phyloP scores from a whole-genome alignment of 1,140 invertebrate species.

The Drosophila willistoni region DNA sequence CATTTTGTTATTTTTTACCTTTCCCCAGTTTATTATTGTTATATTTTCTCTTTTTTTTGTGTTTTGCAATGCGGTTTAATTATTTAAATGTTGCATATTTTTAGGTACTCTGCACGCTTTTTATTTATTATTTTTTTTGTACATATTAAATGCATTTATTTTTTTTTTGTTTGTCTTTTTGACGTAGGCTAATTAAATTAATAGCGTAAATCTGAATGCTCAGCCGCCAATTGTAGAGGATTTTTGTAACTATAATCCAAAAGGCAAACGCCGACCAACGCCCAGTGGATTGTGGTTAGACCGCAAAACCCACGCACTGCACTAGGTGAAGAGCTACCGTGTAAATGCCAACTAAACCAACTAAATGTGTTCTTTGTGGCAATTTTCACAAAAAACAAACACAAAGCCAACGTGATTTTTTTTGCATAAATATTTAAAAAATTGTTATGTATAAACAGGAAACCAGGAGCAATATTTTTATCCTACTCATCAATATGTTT shows the following conservation, averaged over 20 bases:
- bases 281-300: slow-evolving; percentile 58
- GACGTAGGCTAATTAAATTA: slow-evolving; percentile 68
- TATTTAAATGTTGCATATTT: slow-evolving; percentile 72
- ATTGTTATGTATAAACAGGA: background rate
- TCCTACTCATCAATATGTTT: background rate
- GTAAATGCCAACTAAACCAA: background rate
- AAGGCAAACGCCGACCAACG: slow-evolving; percentile 13
- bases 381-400: background rate
- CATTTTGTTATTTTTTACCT: slow-evolving; percentile 13
- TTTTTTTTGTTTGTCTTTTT: slow-evolving; percentile 31
- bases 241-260: slow-evolving; percentile 13
- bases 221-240: slow-evolving; percentile 12
- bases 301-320: slow-evolving; percentile 43
- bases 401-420: background rate
- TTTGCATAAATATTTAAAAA: background rate
- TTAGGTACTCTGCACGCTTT: slow-evolving; percentile 36
- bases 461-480: background rate
- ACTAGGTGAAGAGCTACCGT: background rate
- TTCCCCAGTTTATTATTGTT: background rate
- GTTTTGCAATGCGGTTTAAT: slow-evolving; percentile 68
- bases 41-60: slow-evolving; percentile 2
- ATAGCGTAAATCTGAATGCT: slow-evolving; percentile 47
- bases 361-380: slow-evolving; percentile 3
- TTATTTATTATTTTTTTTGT: slow-evolving; percentile 45
- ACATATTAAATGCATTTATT: slow-evolving; percentile 23